Evolutionary conservation across 2,113 vertebrate genomes (phyloP).

Genomic region (Xiphorhynchus elegans): DNA sequence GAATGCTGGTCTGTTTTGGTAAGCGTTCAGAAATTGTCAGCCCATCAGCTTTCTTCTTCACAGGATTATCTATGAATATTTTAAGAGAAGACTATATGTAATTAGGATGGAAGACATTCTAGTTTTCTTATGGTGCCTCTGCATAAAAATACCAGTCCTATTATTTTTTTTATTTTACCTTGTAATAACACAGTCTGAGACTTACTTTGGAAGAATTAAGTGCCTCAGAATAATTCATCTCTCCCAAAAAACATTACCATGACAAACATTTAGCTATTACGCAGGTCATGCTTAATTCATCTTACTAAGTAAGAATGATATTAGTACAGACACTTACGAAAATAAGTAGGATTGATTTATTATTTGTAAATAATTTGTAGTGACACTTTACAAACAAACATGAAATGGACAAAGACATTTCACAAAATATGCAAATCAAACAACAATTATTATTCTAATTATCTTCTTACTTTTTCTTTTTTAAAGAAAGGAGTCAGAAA

Average conservation of each 20-base stretch:
- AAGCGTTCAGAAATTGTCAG: background rate
- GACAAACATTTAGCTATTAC: constrained; percentile 54
- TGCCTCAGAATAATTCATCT: constrained; percentile 67
- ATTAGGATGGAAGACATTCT: background rate
- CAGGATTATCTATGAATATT: background rate
- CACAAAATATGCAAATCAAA: background rate
- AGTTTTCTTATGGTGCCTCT: background rate
- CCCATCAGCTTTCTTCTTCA: background rate
- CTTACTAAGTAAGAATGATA: constrained; percentile 72
- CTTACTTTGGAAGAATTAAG: constrained; percentile 66
- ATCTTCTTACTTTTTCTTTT: background rate
- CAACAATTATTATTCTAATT: background rate
- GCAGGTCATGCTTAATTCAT: constrained; percentile 74
- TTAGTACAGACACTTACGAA: constrained; percentile 72
- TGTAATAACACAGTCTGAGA: constrained; percentile 60
- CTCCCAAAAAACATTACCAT: constrained; percentile 50
- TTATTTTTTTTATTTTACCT: constrained; percentile 49
- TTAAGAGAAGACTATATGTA: background rate
- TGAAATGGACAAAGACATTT: constrained; percentile 22
- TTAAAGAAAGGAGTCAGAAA: background rate
- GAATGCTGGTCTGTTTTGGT: background rate
- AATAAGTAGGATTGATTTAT: constrained; percentile 72
- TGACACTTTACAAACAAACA: constrained; percentile 34
- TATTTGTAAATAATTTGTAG: constrained; percentile 41
- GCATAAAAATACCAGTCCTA: background rate